These are phyloP conservation scores for Leptarthrus brevirostris DNA, from an alignment of 2,888 invertebrate species.

Conservation along the genomic window DNA sequence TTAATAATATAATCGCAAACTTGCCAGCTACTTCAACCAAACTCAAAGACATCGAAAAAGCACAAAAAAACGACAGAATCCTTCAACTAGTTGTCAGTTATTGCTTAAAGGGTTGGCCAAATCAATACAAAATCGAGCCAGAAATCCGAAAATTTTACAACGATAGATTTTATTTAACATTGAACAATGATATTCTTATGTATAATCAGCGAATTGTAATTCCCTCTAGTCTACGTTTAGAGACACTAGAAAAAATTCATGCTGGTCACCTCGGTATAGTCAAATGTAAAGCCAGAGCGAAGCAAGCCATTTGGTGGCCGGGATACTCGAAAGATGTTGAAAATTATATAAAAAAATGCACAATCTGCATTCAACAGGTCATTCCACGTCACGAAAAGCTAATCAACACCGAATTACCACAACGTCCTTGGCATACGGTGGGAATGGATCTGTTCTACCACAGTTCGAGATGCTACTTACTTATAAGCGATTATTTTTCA, in stretches of 20 bases:
- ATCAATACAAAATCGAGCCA: too few relatives aligned
- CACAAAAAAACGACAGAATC: not conserved
- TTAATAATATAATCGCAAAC: not conserved
- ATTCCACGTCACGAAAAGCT: not conserved
- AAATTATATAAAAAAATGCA: not conserved
- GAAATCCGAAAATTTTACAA: too few relatives aligned
- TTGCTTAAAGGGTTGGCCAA: not conserved
- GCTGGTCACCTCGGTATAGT: slow-evolving; percentile 2
- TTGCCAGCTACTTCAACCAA: not conserved
- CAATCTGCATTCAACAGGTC: not conserved
- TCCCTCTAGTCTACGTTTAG: not conserved
- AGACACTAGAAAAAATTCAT: not conserved
- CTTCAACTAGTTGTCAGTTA: not conserved
- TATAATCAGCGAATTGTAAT: not conserved
- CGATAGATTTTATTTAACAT: not conserved
- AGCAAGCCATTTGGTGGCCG: not conserved
- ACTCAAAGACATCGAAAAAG: not conserved
- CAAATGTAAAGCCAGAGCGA: slow-evolving; percentile 13
- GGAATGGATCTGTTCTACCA: not conserved
- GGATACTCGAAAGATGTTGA: not conserved
- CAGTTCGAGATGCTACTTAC: not conserved
- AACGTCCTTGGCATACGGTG: not conserved
- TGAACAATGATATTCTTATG: not conserved
- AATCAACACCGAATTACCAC: not conserved
- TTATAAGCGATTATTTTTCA: not conserved